Percentiles rank a stretch among this genome's conserved stretches.
Evolutionary conservation across 2,888 invertebrate genomes (phyloP).

Genomic region (Chrysomela aeneicollis): DNA sequence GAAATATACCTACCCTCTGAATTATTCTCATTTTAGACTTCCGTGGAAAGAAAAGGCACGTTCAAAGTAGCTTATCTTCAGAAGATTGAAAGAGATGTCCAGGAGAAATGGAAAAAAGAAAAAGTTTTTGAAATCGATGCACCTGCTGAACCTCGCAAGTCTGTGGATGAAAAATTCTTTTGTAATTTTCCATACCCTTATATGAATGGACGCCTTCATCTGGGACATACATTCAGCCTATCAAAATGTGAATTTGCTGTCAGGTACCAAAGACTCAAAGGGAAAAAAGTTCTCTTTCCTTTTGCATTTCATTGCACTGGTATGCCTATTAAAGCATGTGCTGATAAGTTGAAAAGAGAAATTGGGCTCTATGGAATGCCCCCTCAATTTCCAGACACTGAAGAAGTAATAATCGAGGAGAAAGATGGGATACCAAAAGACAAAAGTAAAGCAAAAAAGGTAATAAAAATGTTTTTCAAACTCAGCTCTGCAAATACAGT

Average conservation of each 20-base stretch:
- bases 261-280: constrained; percentile 90
- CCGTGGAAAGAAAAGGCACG: constrained; percentile 85
- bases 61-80: constrained; percentile 93
- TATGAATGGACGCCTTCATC: constrained; percentile 98
- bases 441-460: constrained; percentile 91
- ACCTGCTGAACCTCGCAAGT: constrained; percentile 66
- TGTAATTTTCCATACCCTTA: constrained; percentile 98
- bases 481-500: not conserved
- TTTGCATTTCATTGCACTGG: constrained; percentile 99
- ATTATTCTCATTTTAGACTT: constrained; percentile 51
- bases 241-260: constrained; percentile 98
- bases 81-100: constrained; percentile 87
- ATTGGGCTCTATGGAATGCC: constrained; percentile 92
- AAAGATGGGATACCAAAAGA: constrained; percentile 75
- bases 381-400: constrained; percentile 82
- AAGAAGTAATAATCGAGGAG: constrained; percentile 63
- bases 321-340: constrained; percentile 99
- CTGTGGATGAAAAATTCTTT: constrained; percentile 81
- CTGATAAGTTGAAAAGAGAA: constrained; percentile 95
- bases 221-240: constrained; percentile 96
- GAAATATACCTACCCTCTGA: too few species aligned
- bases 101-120: constrained; percentile 83
- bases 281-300: constrained; percentile 89
- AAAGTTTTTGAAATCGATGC: constrained; percentile 87
- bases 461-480: constrained; percentile 49